Evolutionary conservation across 2,113 vertebrate species (phyloP).

Genomic region (Cyrtonyx montezumae): DNA sequence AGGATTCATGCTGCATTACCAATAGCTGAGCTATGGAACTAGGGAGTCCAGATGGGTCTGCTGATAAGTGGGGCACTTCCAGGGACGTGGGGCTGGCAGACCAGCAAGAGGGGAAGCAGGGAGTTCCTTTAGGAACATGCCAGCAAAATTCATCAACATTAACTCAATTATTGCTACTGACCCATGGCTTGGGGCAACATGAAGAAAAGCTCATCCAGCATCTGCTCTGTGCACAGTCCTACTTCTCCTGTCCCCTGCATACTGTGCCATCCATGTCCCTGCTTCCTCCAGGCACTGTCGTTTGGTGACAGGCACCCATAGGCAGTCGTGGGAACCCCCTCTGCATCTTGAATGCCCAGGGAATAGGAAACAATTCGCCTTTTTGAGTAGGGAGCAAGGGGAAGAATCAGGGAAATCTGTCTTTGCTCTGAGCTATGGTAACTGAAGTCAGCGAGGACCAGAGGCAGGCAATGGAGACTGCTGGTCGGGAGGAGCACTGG

Average conservation of each 20-base stretch:
- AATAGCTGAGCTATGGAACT: not conserved
- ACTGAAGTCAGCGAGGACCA: not conserved
- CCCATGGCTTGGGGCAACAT: not conserved
- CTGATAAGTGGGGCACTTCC: not conserved
- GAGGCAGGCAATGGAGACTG: not conserved
- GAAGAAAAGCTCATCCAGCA: not conserved
- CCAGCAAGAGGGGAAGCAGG: not conserved
- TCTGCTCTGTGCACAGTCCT: not conserved
- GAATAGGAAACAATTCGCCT: fast-evolving
- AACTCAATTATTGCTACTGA: not conserved
- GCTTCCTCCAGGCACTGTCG: not conserved
- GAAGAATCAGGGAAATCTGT: not conserved
- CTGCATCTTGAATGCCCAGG: fast-evolving
- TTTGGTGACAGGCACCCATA: fast-evolving
- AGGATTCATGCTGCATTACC: not conserved
- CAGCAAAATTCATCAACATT: not conserved
- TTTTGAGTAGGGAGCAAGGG: not conserved
- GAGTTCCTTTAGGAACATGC: not conserved
- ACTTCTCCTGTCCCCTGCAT: fast-evolving
- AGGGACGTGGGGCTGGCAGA: not conserved
- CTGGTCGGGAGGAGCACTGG: not conserved
- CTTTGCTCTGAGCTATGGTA: not conserved
- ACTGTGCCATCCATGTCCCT: not conserved
- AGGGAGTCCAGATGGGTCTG: not conserved
- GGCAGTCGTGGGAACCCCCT: fast-evolving